Evolutionary conservation across 2,113 vertebrate genomes (phyloP), one percentile per base, ranked within the genome.

Genomic region (Scolopax mira): DNA sequence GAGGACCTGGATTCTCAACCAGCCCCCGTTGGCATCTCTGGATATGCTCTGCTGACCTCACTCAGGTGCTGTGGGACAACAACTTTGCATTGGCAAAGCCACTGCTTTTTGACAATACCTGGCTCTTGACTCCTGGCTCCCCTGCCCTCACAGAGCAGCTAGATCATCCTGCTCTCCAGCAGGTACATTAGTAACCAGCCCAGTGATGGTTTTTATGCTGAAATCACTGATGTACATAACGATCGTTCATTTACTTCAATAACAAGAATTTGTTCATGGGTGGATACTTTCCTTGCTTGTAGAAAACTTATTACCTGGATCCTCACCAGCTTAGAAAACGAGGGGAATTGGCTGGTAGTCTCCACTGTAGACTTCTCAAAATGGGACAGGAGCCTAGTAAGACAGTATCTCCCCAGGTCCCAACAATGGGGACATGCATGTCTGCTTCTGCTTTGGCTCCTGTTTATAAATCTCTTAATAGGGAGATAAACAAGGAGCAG

Each of bases 281-380:
- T 83, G 41, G 85, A 55, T 64, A 74, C 46, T 75, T 88, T 7
- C 51, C 8, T 85, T 67, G 42, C 33, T 7, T 88, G 73, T 46
- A 74, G 75, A 86, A 90, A 94, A 80, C 24, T 72, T 93, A 86
- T 46, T 90, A 88, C 65, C 58, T 77, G 71, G 41, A 80, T 93
- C 60, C n/a, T 83, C 72, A 94, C 66, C 55, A 72, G 30, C 70
- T 88, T 74, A 86, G 72, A 83, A 95, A 92, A 90, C 42, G 11
- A 88, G 27, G 15, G 37, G 39, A 92, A 73, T 35, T 80, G 75
- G 17, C 25, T 80, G 6, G 0, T 92, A 86, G 84, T 93, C 55
- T 88, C 60, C 28, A 30, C 15, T 19, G 5, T 37, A 94, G 27
- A 23, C 4, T 88, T 79, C 55, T 89, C 24, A 79, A 44, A 79